phyloP scores from a whole-genome alignment of 2,113 vertebrate species.

The Neolamprologus sp. region DNA sequence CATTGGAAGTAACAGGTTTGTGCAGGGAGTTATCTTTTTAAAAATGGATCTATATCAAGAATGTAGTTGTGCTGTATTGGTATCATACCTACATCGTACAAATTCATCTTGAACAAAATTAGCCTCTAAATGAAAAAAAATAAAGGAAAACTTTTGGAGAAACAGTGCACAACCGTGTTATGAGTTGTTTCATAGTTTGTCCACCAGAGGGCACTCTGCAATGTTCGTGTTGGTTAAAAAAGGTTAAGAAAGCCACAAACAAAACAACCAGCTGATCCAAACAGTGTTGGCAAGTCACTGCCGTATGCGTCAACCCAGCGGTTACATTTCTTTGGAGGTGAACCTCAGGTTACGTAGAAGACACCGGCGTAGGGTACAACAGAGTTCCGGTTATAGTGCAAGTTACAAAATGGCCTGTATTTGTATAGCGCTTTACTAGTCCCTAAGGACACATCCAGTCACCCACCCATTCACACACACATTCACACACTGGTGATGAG shows the following conservation, averaged over 20 bases:
- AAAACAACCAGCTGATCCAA: background rate
- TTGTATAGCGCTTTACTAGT: no score
- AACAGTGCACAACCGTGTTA: background rate
- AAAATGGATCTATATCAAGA: background rate
- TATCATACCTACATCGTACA: background rate
- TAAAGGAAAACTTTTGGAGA: background rate
- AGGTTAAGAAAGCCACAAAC: background rate
- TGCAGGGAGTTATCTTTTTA: background rate
- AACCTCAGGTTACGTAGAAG: background rate
- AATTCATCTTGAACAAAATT: background rate
- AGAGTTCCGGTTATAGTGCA: background rate
- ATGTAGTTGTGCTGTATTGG: background rate
- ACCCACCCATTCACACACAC: no score
- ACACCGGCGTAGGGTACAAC: background rate
- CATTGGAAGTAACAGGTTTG: background rate
- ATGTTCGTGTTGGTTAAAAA: background rate
- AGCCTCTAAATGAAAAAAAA: background rate
- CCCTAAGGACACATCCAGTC: no score
- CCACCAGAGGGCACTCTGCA: background rate
- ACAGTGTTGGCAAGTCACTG: background rate
- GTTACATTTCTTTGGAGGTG: background rate
- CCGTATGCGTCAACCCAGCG: background rate
- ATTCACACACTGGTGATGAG: no score
- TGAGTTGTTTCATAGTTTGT: background rate
- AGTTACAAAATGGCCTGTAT: background rate